Conservation (phyloP, 2,888 invertebrate species). For the Ypsolopha sequella region DNA sequence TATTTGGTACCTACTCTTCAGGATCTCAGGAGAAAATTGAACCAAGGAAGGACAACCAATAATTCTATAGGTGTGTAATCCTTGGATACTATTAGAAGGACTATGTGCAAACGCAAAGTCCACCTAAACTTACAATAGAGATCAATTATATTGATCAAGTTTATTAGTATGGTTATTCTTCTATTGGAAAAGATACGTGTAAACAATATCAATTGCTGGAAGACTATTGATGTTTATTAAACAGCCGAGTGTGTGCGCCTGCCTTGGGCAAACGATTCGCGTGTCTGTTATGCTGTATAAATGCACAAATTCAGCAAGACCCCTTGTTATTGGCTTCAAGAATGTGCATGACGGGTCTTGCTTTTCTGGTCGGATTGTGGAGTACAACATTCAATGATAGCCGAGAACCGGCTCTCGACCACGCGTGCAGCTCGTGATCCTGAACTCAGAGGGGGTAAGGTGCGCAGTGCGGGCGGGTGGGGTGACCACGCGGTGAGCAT, state of each 20-base stretch:
- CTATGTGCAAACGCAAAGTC: no score
- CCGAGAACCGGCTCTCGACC: constrained; percentile 31
- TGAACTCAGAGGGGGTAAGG: constrained; percentile 16
- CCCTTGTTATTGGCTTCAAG: not conserved
- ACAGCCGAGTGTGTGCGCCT: not conserved
- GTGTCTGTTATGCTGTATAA: not conserved
- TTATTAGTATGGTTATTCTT: no score
- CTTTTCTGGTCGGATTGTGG: not conserved
- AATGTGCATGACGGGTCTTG: not conserved
- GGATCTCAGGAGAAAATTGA: no score
- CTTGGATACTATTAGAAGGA: no score
- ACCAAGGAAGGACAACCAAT: no score
- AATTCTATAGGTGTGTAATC: no score
- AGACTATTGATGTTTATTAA: not conserved
- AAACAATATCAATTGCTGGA: not conserved
- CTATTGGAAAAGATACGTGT: no score
- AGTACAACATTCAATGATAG: constrained; percentile 4
- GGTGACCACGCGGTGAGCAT: constrained; percentile 40
- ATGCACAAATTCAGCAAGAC: not conserved
- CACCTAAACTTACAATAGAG: no score
- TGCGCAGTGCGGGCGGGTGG: constrained; percentile 14
- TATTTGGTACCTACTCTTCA: no score
- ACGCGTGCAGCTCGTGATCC: constrained; percentile 27
- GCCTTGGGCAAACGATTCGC: not conserved
- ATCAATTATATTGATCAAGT: no score